Percentiles rank a stretch among this genome's conserved stretches.
These are phyloP conservation scores for Taxidea taxus DNA, from an alignment of 2,113 vertebrate genomes.

Conservation along the genomic window DNA sequence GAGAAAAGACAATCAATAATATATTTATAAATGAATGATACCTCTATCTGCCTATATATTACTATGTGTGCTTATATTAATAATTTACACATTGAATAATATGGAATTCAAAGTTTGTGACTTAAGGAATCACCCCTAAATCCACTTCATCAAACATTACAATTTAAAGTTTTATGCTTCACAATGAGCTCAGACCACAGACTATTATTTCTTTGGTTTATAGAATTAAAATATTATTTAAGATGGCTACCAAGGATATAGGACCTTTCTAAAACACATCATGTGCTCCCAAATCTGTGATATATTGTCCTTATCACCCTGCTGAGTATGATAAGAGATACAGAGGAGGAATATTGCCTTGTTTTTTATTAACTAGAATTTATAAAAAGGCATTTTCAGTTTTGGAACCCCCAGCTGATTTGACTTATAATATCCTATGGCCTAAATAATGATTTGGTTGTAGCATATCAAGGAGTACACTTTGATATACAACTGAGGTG, in stretches of 20 bases:
- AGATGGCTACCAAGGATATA: not conserved
- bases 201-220: not conserved
- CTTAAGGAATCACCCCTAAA: not conserved
- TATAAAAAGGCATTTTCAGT: not conserved
- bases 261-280: not conserved
- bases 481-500: not conserved
- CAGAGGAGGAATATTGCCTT: not conserved
- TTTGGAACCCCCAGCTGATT: not conserved
- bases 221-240: not conserved
- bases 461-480: not conserved
- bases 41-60: not conserved
- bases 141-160: not conserved
- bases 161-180: not conserved
- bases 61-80: not conserved
- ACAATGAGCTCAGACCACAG: not conserved
- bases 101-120: not conserved
- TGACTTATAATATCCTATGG: not conserved
- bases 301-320: not conserved
- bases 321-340: not conserved
- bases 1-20: not conserved
- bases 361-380: not conserved
- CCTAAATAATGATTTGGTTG: conserved; percentile 2
- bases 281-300: not conserved
- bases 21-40: not conserved
- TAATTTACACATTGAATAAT: not conserved